A percentile compares a stretch with the other conserved stretches of the same genome.
These are phyloP conservation scores for Lepus timidus DNA, from an alignment of 2,113 vertebrate genomes.

Conservation along the genomic window DNA sequence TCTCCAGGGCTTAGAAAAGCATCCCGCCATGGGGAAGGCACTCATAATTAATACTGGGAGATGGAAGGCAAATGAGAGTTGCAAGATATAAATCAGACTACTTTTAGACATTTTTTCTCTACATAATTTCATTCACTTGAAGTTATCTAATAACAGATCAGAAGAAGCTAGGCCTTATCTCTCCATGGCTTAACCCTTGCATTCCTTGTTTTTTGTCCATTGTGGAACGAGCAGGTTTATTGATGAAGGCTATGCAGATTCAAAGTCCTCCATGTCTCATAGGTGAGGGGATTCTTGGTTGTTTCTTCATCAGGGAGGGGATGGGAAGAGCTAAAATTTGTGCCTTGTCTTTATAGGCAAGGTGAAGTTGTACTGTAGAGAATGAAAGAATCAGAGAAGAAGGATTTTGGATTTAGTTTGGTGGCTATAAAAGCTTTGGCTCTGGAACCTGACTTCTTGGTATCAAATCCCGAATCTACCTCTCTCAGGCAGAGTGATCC, in stretches of 20 bases:
- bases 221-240: neutral
- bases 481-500: neutral
- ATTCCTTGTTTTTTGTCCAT: neutral
- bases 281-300: rapidly evolving
- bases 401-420: rapidly evolving
- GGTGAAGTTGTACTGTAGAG: neutral
- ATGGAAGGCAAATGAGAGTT: neutral
- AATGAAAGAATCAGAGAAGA: neutral
- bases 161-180: neutral
- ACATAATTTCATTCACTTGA: neutral
- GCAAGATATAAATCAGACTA: neutral
- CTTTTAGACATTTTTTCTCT: neutral
- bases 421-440: neutral
- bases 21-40: neutral
- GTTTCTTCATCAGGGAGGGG: neutral
- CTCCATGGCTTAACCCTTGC: neutral
- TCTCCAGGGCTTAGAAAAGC: neutral
- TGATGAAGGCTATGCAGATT: neutral
- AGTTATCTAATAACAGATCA: neutral
- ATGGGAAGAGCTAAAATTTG: neutral
- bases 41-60: rapidly evolving
- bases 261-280: neutral
- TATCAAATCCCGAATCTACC: neutral
- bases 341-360: too few species aligned
- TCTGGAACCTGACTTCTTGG: neutral